Evolutionary conservation across 2,888 invertebrate genomes (phyloP), one percentile per base, ranked within the genome.

Genomic region (Scrobipalpa atriplicella): DNA sequence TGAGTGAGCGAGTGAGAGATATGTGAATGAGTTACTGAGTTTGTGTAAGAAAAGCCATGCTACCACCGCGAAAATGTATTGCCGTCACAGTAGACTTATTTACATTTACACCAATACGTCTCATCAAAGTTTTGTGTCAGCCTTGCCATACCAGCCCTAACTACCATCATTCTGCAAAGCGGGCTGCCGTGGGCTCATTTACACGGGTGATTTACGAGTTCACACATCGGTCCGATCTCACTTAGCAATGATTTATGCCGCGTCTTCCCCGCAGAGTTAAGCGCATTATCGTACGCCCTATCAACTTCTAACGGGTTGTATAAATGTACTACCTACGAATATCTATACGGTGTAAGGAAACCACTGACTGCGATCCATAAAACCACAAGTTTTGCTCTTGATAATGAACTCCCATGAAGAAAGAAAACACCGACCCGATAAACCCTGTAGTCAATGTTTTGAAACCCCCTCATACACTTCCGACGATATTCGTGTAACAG

Each of bases 161-260:
- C n/a, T 47, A 47, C 47, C n/a, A 47, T 16, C 1, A 16, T 13
- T 47, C 47, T 47, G 47, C 47, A 47, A 47, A 47, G 47, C 47
- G n/a, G n/a, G n/a, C 16, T 16, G 16, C 47, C n/a, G 73, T 75
- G 77, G 82, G 79, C 87, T 90, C 90, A 87, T 90, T 91, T 90
- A 87, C 85, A 84, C 83, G 85, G 82, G 83, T 90, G 91, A 92
- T 91, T 90, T 91, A 92, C 89, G 86, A 84, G 89, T 87, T 89
- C 91, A 89, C 90, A 91, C 91, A 90, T 90, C 85, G 86, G 82
- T 76, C 86, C 88, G 87, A 90, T 90, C 91, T 90, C 89, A 87
- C 89, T 90, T 87, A 87, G 87, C 86, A 86, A 92, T 91, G 91
- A 92, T 92, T 92, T 91, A 92, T 90, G 83, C 83, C 76, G 77